Evolutionary conservation across 2,113 vertebrate species (phyloP), one percentile per base, ranked within the genome.

Genomic region (Dicentrarchus labrax): DNA sequence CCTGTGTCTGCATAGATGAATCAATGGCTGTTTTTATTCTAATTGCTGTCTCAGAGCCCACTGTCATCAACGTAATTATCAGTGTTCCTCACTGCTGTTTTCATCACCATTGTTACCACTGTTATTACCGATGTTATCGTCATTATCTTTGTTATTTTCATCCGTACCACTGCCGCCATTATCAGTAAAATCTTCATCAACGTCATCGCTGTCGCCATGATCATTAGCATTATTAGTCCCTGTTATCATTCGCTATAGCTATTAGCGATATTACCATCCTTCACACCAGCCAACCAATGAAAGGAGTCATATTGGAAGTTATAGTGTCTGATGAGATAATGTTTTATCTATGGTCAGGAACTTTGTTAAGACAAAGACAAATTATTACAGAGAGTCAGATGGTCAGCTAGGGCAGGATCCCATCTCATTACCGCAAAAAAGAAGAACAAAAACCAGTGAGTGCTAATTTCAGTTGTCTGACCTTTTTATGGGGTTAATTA

Each of bases 401-500:
- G 88, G 87, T 89, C 91, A 76, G 87, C 36, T 2, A 30, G 84
- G 83, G 50, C 81, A 70, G 85, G 82, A 78, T 88, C 75, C 22
- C 75, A 74, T 86, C 86, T 91, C 77, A 86, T 90, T 88, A 83
- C 51, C 12, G 41, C 66, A 10, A 72, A 69, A 84, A 78, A 57
- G 71, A 86, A 56, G 76, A 83, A 87, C 67, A 66, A 84, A 85
- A 91, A 71, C 12, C 80, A 75, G 76, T 43, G 61, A 80, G 86
- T 84, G 88, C 91, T 93, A 90, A 94, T 94, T 93, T 91, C 86
- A 85, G 65, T 88, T 83, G 83, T 85, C 86, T 91, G 92, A 93
- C 91, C 93, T 91, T 92, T 94, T 89, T 89, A 82, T 80, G 77
- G 86, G 92, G 92, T 93, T 94, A 94, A 94, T 94, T 93, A 93